These are phyloP conservation scores for Diglossa cyanea DNA, from an alignment of 2,797 vertebrate genomes.

Conservation along the genomic window DNA sequence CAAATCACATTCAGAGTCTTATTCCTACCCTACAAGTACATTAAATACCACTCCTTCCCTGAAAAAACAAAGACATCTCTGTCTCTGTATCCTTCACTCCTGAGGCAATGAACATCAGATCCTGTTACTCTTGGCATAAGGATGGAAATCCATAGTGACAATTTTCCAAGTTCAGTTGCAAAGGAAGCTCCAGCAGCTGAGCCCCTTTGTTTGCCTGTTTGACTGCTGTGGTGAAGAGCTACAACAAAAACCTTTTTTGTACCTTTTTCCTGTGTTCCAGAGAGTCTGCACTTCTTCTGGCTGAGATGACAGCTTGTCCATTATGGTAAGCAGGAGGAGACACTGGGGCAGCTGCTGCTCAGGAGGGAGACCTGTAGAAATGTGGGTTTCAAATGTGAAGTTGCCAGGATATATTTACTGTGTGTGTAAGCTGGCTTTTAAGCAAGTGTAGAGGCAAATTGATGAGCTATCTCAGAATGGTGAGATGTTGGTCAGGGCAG, in stretches of 20 bases:
- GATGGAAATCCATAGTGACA: not conserved
- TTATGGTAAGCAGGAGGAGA: conserved; percentile 80
- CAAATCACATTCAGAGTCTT: not conserved
- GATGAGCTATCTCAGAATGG: not conserved
- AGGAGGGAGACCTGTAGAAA: conserved; percentile 73
- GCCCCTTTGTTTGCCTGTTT: not conserved
- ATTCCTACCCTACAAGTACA: not conserved
- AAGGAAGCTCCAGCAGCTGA: not conserved
- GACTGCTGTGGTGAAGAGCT: not conserved
- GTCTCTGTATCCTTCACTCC: not conserved
- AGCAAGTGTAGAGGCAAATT: not conserved
- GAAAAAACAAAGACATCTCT: not conserved
- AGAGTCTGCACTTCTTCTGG: conserved; percentile 81
- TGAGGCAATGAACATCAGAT: not conserved
- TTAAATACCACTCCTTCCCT: not conserved
- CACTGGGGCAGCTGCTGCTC: conserved; percentile 87
- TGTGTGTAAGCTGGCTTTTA: not conserved
- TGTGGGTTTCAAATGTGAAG: not conserved
- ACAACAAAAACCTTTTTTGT: conserved; percentile 77
- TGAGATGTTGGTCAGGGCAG: not conserved
- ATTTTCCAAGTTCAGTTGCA: not conserved
- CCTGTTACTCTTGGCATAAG: not conserved
- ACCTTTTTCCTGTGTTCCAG: conserved; percentile 82
- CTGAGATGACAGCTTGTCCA: conserved; percentile 82
- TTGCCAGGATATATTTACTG: not conserved